Evolutionary conservation across 2,888 invertebrate genomes (phyloP).

Genomic region (Crossocerus cetratus): DNA sequence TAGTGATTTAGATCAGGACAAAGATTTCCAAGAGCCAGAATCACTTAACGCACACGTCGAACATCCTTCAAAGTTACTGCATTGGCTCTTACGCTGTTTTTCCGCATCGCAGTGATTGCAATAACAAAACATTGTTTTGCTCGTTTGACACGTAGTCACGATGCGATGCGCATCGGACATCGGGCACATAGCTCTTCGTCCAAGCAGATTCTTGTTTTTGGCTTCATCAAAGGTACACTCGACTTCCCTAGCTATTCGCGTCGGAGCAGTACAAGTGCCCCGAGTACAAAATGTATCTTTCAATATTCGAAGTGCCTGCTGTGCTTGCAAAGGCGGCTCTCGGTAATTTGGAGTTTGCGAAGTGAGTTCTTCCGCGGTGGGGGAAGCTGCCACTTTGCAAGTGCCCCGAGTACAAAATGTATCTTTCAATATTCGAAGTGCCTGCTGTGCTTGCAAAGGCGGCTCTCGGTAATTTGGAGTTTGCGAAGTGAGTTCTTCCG

Average conservation of each 20-base stretch:
- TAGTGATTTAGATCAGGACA: not conserved
- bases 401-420: slow-evolving; percentile 53
- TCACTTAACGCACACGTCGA: slow-evolving; percentile 9
- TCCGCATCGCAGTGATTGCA: not conserved
- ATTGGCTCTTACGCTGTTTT: not conserved
- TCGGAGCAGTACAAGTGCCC: slow-evolving; percentile 28
- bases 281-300: slow-evolving; percentile 56
- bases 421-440: slow-evolving; percentile 52
- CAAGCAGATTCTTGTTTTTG: too few species aligned
- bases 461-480: too few species aligned
- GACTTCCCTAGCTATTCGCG: not conserved
- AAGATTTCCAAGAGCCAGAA: slow-evolving; percentile 5
- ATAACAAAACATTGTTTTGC: not conserved
- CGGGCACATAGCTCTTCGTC: too few species aligned
- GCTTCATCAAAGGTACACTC: not conserved
- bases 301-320: slow-evolving; percentile 49
- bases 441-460: slow-evolving; percentile 27
- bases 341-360: too few species aligned
- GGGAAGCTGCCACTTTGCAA: too few species aligned
- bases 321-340: slow-evolving; percentile 11
- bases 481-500: too few species aligned
- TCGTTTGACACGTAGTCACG: not conserved
- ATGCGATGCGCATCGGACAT: not conserved
- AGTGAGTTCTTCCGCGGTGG: too few species aligned
- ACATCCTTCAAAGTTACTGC: not conserved